A percentile compares a stretch with the other conserved stretches of the same genome.
These are phyloP conservation scores for Pterocles gutturalis DNA, from an alignment of 2,113 vertebrate species.

Conservation along the genomic window DNA sequence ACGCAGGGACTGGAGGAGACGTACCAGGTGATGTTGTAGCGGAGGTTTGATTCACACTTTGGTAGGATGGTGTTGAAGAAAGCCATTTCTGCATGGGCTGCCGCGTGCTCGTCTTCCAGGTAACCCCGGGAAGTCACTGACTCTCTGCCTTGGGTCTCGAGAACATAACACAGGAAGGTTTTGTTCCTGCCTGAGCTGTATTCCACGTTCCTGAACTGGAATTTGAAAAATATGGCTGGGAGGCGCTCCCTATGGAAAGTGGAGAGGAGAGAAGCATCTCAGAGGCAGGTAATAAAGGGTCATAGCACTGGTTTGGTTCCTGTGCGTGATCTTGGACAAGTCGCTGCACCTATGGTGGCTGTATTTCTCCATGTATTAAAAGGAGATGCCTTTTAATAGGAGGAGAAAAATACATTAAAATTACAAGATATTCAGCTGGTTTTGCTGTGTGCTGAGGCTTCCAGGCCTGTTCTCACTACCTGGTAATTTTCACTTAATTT, in stretches of 20 bases:
- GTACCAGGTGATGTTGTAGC: conserved; percentile 89
- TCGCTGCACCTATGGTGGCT: rapidly evolving
- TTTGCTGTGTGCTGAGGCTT: background rate
- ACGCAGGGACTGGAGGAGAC: conserved; percentile 93
- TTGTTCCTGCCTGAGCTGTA: conserved; percentile 97
- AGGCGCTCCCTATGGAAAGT: conserved; percentile 83
- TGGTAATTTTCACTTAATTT: background rate
- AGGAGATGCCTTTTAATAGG: background rate
- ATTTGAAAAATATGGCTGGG: conserved; percentile 89
- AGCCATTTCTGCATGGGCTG: conserved; percentile 87
- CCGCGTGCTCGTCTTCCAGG: conserved; percentile 90
- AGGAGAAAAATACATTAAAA: background rate
- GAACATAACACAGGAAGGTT: conserved; percentile 91
- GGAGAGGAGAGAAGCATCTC: background rate
- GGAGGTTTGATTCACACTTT: conserved; percentile 69
- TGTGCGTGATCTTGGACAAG: no score
- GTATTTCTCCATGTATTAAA: background rate
- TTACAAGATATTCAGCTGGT: background rate
- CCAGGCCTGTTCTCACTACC: rapidly evolving
- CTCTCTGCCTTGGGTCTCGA: conserved; percentile 79
- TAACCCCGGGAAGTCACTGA: conserved; percentile 81
- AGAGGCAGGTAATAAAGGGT: background rate
- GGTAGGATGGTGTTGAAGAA: conserved; percentile 88
- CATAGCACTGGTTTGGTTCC: background rate
- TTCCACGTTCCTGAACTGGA: conserved; percentile 97